These are phyloP conservation scores for Atopsyche davidsoni DNA, from an alignment of 1,140 invertebrate genomes.

Conservation along the genomic window DNA sequence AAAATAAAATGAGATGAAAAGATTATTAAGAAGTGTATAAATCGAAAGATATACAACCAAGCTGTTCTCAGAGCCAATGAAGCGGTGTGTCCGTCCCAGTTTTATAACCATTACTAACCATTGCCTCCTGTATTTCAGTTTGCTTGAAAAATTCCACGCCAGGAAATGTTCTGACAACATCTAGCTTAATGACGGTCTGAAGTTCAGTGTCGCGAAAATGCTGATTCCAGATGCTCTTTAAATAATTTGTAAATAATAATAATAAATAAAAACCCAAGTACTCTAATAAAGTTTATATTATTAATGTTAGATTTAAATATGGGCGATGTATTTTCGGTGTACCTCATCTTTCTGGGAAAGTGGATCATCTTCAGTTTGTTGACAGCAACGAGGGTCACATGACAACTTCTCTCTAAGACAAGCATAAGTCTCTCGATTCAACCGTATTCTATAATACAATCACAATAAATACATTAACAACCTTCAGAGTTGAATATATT, in stretches of 20 bases:
- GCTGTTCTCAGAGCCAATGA: too few species aligned
- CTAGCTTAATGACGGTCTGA: constrained; percentile 59
- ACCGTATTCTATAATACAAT: constrained; percentile 14
- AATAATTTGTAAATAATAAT: too few species aligned
- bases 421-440: constrained; percentile 15
- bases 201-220: constrained; percentile 67
- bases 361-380: constrained; percentile 22
- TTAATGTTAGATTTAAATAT: neutral
- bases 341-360: constrained; percentile 26
- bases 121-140: constrained; percentile 52
- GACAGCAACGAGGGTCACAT: constrained; percentile 16
- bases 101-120: constrained; percentile 59
- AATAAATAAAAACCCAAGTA: neutral
- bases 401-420: constrained; percentile 15
- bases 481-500: neutral
- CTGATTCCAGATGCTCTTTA: constrained; percentile 65
- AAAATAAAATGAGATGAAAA: too few species aligned
- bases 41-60: too few species aligned
- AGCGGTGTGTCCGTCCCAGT: too few species aligned
- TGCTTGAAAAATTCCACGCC: constrained; percentile 66
- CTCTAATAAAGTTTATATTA: neutral
- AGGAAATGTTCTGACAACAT: constrained; percentile 69
- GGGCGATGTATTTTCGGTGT: neutral
- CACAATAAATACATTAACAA: neutral
- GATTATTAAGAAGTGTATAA: too few species aligned